A percentile compares a stretch with the other conserved stretches of the same genome.
Conservation (phyloP, 2,113 vertebrate species). For the Ptychochromis oligacanthus region DNA sequence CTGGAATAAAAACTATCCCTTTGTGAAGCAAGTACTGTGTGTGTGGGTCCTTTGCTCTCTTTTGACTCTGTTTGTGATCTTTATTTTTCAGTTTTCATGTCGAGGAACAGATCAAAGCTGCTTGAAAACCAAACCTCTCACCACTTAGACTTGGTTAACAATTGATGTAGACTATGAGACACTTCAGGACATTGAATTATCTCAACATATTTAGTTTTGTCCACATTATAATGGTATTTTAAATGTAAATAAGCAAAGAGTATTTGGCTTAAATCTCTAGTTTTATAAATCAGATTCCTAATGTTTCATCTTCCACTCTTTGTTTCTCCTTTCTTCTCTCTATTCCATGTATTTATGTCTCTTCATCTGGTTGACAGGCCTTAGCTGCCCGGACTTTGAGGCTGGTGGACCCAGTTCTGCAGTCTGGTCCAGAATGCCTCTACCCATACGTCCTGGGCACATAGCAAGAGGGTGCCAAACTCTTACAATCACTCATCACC, state of each 20-base stretch:
- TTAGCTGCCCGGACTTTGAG: constrained; percentile 73
- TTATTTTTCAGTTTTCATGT: neutral
- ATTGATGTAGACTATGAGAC: no score
- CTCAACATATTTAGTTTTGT: neutral
- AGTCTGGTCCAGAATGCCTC: constrained; percentile 50
- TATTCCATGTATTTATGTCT: constrained; percentile 15
- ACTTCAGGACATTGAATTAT: neutral
- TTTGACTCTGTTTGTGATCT: constrained; percentile 2
- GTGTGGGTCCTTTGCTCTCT: constrained; percentile 58
- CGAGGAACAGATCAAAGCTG: neutral
- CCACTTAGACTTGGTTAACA: fast-evolving
- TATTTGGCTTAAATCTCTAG: neutral
- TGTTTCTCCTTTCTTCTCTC: neutral
- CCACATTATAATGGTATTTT: neutral
- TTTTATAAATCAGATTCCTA: neutral
- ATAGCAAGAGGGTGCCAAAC: constrained; percentile 40
- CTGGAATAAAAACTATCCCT: constrained; percentile 70
- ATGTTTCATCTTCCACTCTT: neutral
- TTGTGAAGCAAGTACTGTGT: constrained; percentile 54
- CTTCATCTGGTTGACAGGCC: constrained; percentile 69
- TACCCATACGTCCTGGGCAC: constrained; percentile 41
- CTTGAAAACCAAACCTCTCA: neutral
- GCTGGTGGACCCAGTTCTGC: constrained; percentile 26
- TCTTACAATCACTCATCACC: constrained; percentile 22
- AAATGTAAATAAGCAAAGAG: neutral